Conservation (phyloP, 2,888 invertebrate species). For the Oscheius onirici region DNA sequence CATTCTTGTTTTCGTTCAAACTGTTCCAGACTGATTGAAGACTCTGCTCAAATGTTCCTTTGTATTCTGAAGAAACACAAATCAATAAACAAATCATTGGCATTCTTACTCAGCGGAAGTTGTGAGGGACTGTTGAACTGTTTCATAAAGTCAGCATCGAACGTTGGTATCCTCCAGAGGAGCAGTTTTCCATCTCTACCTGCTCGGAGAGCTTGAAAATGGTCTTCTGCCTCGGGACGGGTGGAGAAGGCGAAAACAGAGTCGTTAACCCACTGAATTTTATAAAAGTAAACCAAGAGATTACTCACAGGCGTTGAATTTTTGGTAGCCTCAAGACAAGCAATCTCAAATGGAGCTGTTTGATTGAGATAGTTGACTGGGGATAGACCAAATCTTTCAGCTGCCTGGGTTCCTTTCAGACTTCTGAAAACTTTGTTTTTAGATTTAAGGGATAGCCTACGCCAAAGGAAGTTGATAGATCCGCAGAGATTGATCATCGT, state of each 20-base stretch:
- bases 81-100: too few relatives aligned
- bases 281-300: background rate
- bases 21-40: conserved; percentile 51
- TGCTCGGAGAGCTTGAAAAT: conserved; percentile 26
- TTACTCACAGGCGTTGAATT: conserved; percentile 25
- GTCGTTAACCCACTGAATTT: conserved; percentile 48
- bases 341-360: conserved; percentile 64
- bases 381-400: conserved; percentile 47
- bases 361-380: conserved; percentile 52
- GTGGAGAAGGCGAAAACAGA: conserved; percentile 22
- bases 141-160: conserved; percentile 53
- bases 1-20: conserved; percentile 40
- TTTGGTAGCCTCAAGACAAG: conserved; percentile 54
- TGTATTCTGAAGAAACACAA: conserved; percentile 45
- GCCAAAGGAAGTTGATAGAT: conserved; percentile 93
- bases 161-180: conserved; percentile 53
- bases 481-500: conserved; percentile 93
- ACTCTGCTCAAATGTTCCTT: conserved; percentile 56
- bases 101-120: conserved; percentile 24
- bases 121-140: conserved; percentile 14
- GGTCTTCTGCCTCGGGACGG: background rate
- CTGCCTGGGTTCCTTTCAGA: conserved; percentile 72
- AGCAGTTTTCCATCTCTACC: conserved; percentile 42
- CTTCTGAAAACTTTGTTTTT: conserved; percentile 75
- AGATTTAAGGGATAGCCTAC: conserved; percentile 77